Evolutionary conservation across 2,113 vertebrate genomes (phyloP).

Genomic region (Siniperca chuatsi): DNA sequence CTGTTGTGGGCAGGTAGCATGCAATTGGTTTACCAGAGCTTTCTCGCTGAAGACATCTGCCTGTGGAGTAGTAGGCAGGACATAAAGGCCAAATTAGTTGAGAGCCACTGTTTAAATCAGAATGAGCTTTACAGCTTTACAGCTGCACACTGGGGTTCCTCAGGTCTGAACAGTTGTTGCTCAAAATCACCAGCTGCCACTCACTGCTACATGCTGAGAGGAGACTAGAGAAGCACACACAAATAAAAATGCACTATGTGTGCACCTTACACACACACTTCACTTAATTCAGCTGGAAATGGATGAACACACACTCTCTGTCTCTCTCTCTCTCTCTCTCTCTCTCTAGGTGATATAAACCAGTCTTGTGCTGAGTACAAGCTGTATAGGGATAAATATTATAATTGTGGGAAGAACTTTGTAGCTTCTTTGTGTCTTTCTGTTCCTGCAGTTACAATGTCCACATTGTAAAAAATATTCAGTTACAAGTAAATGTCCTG

Average conservation of each 20-base stretch:
- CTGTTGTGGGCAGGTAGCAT: neutral
- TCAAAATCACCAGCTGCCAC: constrained; percentile 77
- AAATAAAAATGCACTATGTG: constrained; percentile 24
- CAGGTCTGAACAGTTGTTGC: constrained; percentile 58
- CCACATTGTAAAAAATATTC: too few relatives aligned
- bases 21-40: constrained; percentile 39
- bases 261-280: constrained; percentile 1
- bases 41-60: constrained; percentile 33
- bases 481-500: neutral
- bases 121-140: constrained; percentile 65
- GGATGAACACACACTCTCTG: neutral
- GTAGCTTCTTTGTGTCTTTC: neutral
- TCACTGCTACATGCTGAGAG: constrained; percentile 63
- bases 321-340: constrained; percentile 19
- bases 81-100: constrained; percentile 29
- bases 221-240: constrained; percentile 47
- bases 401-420: constrained; percentile 1
- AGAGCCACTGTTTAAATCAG: constrained; percentile 60
- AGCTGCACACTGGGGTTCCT: constrained; percentile 62
- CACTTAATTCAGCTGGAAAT: too few relatives aligned
- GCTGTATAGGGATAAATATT: constrained; percentile 3
- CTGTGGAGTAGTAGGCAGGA: constrained; percentile 24
- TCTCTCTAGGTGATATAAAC: constrained; percentile 25
- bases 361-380: constrained; percentile 13
- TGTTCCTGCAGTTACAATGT: neutral